phyloP scores from a whole-genome alignment of 1,140 invertebrate genomes.

The Metaphire vulgaris region DNA sequence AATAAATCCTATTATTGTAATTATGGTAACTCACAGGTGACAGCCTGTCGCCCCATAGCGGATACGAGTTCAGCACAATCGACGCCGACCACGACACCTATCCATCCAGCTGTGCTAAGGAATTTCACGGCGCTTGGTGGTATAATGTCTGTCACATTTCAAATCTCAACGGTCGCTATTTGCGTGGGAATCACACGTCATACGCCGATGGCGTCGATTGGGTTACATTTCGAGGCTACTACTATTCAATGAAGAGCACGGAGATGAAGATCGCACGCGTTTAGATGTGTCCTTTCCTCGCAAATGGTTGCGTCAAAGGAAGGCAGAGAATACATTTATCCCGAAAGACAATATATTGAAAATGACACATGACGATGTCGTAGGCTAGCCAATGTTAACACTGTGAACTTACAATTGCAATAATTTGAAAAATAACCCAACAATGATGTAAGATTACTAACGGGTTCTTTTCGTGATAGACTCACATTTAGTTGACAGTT shows the following conservation, averaged over 20 bases:
- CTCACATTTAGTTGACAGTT: too few relatives aligned
- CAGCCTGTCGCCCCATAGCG: slow-evolving; percentile 24
- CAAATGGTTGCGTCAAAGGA: too few relatives aligned
- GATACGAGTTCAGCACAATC: slow-evolving; percentile 32
- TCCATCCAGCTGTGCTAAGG: slow-evolving; percentile 30
- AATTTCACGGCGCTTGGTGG: slow-evolving; percentile 39
- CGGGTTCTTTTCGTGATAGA: too few relatives aligned
- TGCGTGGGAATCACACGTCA: slow-evolving; percentile 11
- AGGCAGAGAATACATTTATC: too few relatives aligned
- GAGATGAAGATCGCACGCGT: slow-evolving; percentile 15
- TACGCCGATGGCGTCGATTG: slow-evolving; percentile 21
- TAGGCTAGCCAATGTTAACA: too few relatives aligned
- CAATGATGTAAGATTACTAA: too few relatives aligned
- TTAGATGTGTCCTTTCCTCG: too few relatives aligned
- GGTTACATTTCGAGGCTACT: slow-evolving; percentile 1
- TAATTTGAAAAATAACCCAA: too few relatives aligned
- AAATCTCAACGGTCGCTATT: slow-evolving; percentile 36
- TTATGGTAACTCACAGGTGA: slow-evolving; percentile 21
- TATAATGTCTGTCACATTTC: slow-evolving; percentile 34
- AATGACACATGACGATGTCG: too few relatives aligned
- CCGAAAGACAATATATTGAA: too few relatives aligned
- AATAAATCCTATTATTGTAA: background rate
- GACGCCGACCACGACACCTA: slow-evolving; percentile 33
- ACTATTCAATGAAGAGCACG: slow-evolving; percentile 9
- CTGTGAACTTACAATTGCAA: too few relatives aligned